A percentile compares a stretch with the other conserved stretches of the same genome.
Evolutionary conservation across 2,797 vertebrate genomes (phyloP).

Genomic region (Typhlichthys eigenmanni): DNA sequence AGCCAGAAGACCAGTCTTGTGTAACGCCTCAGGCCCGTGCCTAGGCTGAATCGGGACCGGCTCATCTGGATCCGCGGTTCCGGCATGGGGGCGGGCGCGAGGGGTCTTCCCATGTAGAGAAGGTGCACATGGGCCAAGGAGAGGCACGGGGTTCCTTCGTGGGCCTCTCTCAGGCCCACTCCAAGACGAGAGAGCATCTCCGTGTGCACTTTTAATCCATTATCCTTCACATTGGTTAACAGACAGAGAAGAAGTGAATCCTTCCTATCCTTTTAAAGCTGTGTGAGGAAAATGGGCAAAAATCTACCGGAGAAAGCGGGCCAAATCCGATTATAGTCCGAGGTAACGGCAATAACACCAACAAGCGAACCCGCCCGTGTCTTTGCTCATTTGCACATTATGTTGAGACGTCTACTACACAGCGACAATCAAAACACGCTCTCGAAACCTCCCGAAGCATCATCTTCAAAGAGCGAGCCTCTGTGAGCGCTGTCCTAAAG

Average conservation of each 20-base stretch:
- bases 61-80: constrained; percentile 55
- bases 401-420: constrained; percentile 34
- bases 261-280: constrained; percentile 31
- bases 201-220: constrained; percentile 65
- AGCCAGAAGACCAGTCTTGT: constrained; percentile 75
- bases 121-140: constrained; percentile 69
- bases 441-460: constrained; percentile 44
- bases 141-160: constrained; percentile 52
- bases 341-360: background rate
- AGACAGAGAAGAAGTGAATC: constrained; percentile 22
- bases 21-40: constrained; percentile 73
- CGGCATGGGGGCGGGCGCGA: constrained; percentile 58
- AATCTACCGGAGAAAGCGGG: constrained; percentile 19
- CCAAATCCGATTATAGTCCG: constrained; percentile 38
- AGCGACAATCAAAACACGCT: constrained; percentile 25
- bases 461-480: constrained; percentile 47
- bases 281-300: background rate
- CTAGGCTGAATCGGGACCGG: constrained; percentile 65
- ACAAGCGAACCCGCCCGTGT: constrained; percentile 31
- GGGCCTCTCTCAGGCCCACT: constrained; percentile 63
- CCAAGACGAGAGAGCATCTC: constrained; percentile 76
- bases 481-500: constrained; percentile 46
- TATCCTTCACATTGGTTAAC: constrained; percentile 52
- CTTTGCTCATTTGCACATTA: constrained; percentile 39
- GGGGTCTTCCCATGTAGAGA: constrained; percentile 66